Percentiles rank a stretch among this genome's conserved stretches.
These are phyloP conservation scores for Sebastiscus albofasciatus DNA, from an alignment of 2,797 vertebrate species.

Conservation along the genomic window DNA sequence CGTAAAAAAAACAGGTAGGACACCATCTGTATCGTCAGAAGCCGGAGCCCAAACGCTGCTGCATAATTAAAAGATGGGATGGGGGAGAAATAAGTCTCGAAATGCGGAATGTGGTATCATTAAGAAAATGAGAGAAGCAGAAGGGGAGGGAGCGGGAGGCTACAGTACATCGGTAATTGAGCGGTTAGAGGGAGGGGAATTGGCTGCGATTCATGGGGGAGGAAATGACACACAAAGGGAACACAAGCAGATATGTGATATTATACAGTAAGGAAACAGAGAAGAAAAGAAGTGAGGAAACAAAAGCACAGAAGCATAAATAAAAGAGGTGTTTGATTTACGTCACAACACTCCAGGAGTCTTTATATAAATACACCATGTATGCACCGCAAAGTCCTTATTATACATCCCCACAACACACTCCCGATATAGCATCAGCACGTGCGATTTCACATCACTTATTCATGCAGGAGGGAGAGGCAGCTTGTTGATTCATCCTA, in stretches of 20 bases:
- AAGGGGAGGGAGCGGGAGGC: conserved; percentile 29
- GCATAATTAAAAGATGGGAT: conserved; percentile 53
- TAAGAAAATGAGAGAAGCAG: conserved; percentile 44
- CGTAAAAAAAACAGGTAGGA: conserved; percentile 55
- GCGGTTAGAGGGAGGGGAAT: conserved; percentile 46
- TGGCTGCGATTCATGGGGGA: conserved; percentile 33
- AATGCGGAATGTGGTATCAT: conserved; percentile 43
- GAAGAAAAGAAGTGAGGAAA: neutral
- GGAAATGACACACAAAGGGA: conserved; percentile 49
- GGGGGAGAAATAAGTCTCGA: conserved; percentile 34
- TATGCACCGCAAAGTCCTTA: conserved; percentile 2
- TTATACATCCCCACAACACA: conserved; percentile 7
- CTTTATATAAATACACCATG: conserved; percentile 24
- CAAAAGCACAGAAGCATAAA: neutral
- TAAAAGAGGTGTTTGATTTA: neutral
- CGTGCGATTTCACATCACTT: conserved; percentile 43
- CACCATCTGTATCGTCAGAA: conserved; percentile 13
- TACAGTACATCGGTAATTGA: conserved; percentile 59
- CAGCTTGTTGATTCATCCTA: conserved; percentile 43
- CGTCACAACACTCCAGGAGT: conserved; percentile 4
- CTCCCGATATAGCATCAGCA: conserved; percentile 33
- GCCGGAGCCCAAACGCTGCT: conserved; percentile 39
- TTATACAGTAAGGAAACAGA: conserved; percentile 20
- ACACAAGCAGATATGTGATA: conserved; percentile 18
- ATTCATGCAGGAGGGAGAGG: conserved; percentile 54